Conservation (phyloP, 2,797 vertebrate species). For the Artibeus lituratus region DNA sequence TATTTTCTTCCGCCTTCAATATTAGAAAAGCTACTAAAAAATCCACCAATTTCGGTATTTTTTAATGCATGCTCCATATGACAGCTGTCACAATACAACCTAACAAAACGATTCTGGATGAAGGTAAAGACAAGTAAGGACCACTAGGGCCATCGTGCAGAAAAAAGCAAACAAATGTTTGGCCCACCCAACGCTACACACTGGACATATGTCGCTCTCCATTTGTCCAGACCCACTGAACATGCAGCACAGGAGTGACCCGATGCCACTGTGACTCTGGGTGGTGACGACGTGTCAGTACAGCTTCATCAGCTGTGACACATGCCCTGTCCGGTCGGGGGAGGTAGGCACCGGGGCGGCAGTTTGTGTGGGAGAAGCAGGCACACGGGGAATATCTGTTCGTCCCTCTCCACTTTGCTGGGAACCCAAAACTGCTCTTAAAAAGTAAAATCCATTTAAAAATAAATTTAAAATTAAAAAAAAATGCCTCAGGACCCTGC, state of each 20-base stretch:
- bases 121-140: background rate
- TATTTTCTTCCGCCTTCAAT: background rate
- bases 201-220: background rate
- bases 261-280: background rate
- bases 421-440: too few species aligned
- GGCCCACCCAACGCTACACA: background rate
- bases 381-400: background rate
- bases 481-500: background rate
- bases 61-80: background rate
- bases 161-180: too few species aligned
- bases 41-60: background rate
- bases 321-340: too few species aligned
- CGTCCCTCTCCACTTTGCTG: background rate
- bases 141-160: background rate
- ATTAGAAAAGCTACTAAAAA: background rate
- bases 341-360: accelerated
- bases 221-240: background rate
- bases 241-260: background rate
- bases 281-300: background rate
- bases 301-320: background rate
- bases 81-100: background rate
- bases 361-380: too few species aligned
- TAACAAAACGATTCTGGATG: background rate
- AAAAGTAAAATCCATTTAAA: background rate
- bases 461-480: background rate